Percentiles rank a stretch among this genome's conserved stretches.
Evolutionary conservation across 2,888 invertebrate species (phyloP).

Genomic region (Diplazon laetatorius): DNA sequence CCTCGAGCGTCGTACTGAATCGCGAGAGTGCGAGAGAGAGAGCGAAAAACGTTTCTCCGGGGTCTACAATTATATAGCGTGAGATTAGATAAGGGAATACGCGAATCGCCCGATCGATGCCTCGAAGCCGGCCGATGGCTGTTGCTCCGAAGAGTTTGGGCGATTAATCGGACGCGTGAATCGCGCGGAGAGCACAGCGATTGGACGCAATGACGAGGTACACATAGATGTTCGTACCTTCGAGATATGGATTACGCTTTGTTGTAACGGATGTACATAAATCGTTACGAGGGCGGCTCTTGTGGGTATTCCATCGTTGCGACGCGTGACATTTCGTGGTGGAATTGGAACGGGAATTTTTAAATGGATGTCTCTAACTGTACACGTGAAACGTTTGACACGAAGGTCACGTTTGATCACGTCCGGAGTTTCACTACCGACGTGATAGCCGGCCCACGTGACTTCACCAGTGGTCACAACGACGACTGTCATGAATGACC

Average conservation of each 20-base stretch:
- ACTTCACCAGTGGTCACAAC: neutral
- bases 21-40: no score
- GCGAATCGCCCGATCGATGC: constrained; percentile 44
- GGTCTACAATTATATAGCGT: constrained; percentile 53
- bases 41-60: constrained; percentile 43
- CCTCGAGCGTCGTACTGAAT: constrained; percentile 8
- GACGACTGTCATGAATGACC: constrained; percentile 11
- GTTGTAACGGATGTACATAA: neutral
- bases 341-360: constrained; percentile 10
- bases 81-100: constrained; percentile 62
- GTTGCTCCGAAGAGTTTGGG: constrained; percentile 2
- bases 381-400: constrained; percentile 19
- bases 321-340: neutral
- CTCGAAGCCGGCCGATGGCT: constrained; percentile 4
- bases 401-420: constrained; percentile 50
- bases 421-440: constrained; percentile 52
- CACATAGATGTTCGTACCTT: constrained; percentile 14
- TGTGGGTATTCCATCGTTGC: constrained; percentile 17
- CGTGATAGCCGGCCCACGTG: constrained; percentile 15
- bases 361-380: neutral
- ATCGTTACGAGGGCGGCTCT: neutral
- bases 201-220: constrained; percentile 3
- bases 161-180: constrained; percentile 4
- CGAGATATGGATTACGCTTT: neutral
- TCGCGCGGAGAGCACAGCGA: neutral